These are phyloP conservation scores for Pocillopora verrucosa DNA, from an alignment of 64 coral and sea anemone genomes.

Conservation along the genomic window DNA sequence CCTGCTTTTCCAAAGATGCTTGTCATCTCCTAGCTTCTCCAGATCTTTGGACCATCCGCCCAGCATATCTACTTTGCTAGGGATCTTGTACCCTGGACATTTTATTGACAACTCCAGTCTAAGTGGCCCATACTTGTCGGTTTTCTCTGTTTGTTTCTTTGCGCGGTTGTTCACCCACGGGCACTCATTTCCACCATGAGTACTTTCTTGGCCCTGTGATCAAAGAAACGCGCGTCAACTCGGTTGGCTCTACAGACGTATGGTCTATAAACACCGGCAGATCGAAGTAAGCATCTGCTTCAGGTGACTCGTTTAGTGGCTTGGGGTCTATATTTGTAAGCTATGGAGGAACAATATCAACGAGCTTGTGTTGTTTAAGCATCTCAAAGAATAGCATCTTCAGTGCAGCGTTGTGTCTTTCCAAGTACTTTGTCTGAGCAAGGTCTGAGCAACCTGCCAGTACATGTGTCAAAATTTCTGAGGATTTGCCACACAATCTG, in stretches of 20 bases:
- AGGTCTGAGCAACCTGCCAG: slow-evolving; percentile 13
- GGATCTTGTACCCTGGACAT: too few relatives aligned
- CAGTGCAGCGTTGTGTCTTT: slow-evolving; percentile 11
- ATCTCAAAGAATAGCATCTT: slow-evolving; percentile 37
- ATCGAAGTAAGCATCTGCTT: slow-evolving; percentile 8
- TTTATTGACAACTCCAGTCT: too few relatives aligned
- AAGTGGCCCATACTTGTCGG: too few relatives aligned
- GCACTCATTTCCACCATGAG: too few relatives aligned
- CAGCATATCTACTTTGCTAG: too few relatives aligned
- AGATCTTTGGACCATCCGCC: too few relatives aligned
- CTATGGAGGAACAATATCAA: slow-evolving; percentile 1
- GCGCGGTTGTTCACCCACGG: too few relatives aligned
- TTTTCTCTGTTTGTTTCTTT: too few relatives aligned
- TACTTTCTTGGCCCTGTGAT: slow-evolving; percentile 12
- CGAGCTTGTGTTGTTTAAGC: background rate
- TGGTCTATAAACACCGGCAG: slow-evolving; percentile 45
- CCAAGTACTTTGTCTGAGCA: slow-evolving; percentile 25
- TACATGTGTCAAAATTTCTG: slow-evolving; percentile 11
- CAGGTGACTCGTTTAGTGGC: background rate
- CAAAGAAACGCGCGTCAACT: slow-evolving; percentile 38
- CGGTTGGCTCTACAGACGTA: slow-evolving; percentile 40
- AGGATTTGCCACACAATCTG: slow-evolving; percentile 49
- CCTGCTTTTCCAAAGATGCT: too few relatives aligned
- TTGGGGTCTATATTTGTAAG: slow-evolving; percentile 12
- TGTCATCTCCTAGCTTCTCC: too few relatives aligned